Evolutionary conservation across 2,113 vertebrate species (phyloP).

Genomic region (Ammodytes marinus): DNA sequence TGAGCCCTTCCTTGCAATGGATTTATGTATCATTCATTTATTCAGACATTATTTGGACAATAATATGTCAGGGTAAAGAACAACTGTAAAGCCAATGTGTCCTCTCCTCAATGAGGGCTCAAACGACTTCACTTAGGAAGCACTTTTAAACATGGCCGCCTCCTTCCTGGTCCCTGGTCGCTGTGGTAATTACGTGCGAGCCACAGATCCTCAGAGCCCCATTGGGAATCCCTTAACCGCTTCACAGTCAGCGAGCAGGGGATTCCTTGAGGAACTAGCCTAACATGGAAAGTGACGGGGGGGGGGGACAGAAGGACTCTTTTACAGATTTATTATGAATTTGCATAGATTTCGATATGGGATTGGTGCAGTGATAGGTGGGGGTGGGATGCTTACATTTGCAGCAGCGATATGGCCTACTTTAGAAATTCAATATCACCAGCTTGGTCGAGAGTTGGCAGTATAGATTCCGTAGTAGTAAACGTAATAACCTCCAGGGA

Average conservation of each 20-base stretch:
- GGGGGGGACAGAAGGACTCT: constrained; percentile 34
- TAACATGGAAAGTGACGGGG: constrained; percentile 34
- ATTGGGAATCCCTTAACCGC: constrained; percentile 43
- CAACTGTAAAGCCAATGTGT: background rate
- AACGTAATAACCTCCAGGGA: constrained; percentile 33
- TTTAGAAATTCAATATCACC: constrained; percentile 49
- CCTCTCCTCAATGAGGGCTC: background rate
- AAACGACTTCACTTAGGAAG: constrained; percentile 9
- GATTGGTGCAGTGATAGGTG: background rate
- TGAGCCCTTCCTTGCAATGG: background rate
- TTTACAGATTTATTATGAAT: constrained; percentile 66
- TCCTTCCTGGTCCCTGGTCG: constrained; percentile 25
- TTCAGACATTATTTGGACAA: background rate
- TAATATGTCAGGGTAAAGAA: background rate
- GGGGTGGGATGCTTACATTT: constrained; percentile 28
- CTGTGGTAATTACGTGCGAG: constrained; percentile 39
- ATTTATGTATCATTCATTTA: background rate
- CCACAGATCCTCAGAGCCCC: constrained; percentile 38
- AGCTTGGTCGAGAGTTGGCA: constrained; percentile 20
- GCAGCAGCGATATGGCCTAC: constrained; percentile 43
- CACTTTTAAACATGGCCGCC: constrained; percentile 18
- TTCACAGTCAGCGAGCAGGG: constrained; percentile 50
- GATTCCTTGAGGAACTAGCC: constrained; percentile 37
- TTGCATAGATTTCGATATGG: constrained; percentile 65
- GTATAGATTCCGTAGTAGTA: constrained; percentile 11